Percentiles rank a stretch among this genome's conserved stretches.
phyloP scores from a whole-genome alignment of 2,113 vertebrate species.

The Epinephelus cyanopodus region DNA sequence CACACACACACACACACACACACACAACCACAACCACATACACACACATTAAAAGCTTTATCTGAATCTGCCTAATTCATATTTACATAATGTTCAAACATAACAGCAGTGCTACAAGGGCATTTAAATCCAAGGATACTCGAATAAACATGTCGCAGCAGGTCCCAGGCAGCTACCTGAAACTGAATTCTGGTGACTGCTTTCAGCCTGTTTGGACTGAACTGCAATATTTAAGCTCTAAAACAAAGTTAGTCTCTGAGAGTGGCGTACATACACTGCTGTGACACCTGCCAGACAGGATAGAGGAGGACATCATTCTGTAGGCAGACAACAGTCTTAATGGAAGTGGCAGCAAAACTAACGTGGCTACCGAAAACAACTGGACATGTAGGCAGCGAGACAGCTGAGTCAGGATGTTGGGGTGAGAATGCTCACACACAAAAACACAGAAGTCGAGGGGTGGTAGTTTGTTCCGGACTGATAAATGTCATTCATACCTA shows the following conservation, averaged over 20 bases:
- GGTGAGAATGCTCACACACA: not conserved
- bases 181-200: not conserved
- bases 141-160: not conserved
- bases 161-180: not conserved
- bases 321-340: not conserved
- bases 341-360: constrained; percentile 25
- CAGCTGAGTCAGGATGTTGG: constrained; percentile 39
- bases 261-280: not conserved
- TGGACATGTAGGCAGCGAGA: constrained; percentile 25
- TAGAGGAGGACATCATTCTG: constrained; percentile 25
- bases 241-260: constrained; percentile 10
- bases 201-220: not conserved
- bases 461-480: not conserved
- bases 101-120: not conserved
- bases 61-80: not conserved
- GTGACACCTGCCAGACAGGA: constrained; percentile 31
- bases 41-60: not conserved
- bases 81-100: not conserved
- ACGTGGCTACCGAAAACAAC: not conserved
- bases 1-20: too few relatives aligned
- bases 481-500: not conserved
- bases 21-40: too few relatives aligned
- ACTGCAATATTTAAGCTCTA: not conserved
- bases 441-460: not conserved
- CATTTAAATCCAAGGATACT: not conserved